Percentiles rank a stretch among this genome's conserved stretches.
These are phyloP conservation scores for Stictonetta naevosa DNA, from an alignment of 2,113 vertebrate genomes.

Conservation along the genomic window DNA sequence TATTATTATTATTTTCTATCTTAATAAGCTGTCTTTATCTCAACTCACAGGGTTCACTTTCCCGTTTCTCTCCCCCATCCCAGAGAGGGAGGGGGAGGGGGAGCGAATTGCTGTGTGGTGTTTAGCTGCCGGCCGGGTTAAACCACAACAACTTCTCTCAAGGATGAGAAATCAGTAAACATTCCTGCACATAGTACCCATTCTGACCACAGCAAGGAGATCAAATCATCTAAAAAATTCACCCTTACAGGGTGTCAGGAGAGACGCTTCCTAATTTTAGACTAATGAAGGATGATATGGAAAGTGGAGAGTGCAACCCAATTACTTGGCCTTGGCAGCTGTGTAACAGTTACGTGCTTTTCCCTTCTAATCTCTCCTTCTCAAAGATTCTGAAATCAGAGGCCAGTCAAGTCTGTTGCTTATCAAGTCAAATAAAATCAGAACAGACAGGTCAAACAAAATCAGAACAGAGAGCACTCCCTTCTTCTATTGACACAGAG, in stretches of 20 bases:
- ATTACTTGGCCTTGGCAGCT: background rate
- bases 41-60: too few relatives aligned
- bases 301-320: background rate
- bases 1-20: too few relatives aligned
- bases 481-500: background rate
- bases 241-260: background rate
- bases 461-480: background rate
- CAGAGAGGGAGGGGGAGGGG: too few relatives aligned
- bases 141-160: background rate
- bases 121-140: too few relatives aligned
- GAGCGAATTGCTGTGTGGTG: too few relatives aligned
- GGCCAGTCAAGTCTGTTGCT: background rate
- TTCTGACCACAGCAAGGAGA: background rate
- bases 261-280: background rate
- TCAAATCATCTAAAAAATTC: background rate
- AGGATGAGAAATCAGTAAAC: background rate
- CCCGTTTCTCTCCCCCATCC: too few relatives aligned
- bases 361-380: background rate
- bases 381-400: constrained; percentile 2
- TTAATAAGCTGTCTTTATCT: too few relatives aligned
- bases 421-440: background rate
- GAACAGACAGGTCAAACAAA: background rate
- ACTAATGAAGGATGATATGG: background rate
- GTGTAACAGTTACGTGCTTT: background rate
- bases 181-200: background rate